Base-by-base conservation (phyloP, 92 coral and sea anemone genomes). In the Phenganax stokvisi region DNA sequence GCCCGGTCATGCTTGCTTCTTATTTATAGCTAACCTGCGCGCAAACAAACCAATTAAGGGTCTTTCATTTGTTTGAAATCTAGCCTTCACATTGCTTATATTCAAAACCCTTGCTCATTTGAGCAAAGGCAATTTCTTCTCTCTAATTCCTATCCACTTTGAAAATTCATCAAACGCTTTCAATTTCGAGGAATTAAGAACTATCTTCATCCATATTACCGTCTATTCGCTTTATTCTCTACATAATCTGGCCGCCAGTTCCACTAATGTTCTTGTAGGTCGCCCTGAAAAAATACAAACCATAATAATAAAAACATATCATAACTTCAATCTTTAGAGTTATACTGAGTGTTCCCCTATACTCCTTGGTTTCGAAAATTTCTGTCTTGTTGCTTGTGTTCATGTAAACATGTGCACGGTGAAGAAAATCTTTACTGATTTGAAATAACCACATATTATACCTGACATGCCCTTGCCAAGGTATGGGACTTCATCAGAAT, bases 391-490 rank as follows among this genome's bases (percentile, higher is more conserved):
- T 37, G 47, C 5, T 37, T 37, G 47, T 37, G 47, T 37, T 37
- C 3, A 37, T 37, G 47, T 37, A 37, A 37, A 37, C 47, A 2
- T 37, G 47, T 5, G 47, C 47, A 37, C 47, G 2, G 47, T 37
- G 47, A 37, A 37, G 47, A 37, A 37, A 37, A 37, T 37, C 47
- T 37, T 37, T 5, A 37, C 20, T 7, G 67, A 3, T 17, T 17
- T 0, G 15, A 61, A 75, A 55, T 60, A 10, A 51, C 62, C 62
- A 8, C 16, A 25, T 56, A 7, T 4, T 54, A 6, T 76, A 93
- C 98, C 98, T 86, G 98, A 92, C 93, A 92, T 92, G 74, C 98
- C 97, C 73, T 88, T 91, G 80, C 89, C 96, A 84, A 93, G 79
- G 87, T 91, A 93, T 8, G 98, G 94, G 56, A 93, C 57, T 47